Conservation (phyloP, 2,797 vertebrate species). For the Cichlasoma orientale region DNA sequence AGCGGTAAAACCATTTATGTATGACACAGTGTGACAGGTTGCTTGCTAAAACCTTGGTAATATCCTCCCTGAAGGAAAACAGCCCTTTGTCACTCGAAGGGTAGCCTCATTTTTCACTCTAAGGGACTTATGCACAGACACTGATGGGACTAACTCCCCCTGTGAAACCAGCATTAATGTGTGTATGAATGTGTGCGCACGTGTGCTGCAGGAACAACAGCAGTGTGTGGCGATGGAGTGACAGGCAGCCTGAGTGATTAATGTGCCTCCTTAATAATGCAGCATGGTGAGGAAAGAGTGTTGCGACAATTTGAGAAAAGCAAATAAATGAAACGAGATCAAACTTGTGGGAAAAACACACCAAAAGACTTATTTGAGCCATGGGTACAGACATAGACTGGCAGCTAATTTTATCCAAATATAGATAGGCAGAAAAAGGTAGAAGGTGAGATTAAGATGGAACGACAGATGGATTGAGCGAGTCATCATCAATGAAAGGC, state of each 20-base stretch:
- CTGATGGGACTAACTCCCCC: constrained; percentile 41
- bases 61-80: constrained; percentile 50
- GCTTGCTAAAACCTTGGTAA: constrained; percentile 46
- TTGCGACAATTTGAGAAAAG: constrained; percentile 33
- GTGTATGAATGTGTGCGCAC: constrained; percentile 8
- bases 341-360: background rate
- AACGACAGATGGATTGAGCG: constrained; percentile 22
- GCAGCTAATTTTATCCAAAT: constrained; percentile 20
- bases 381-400: constrained; percentile 1
- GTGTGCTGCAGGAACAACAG: constrained; percentile 39
- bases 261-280: constrained; percentile 63
- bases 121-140: constrained; percentile 42
- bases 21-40: constrained; percentile 48
- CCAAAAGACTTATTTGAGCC: background rate
- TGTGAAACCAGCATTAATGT: constrained; percentile 45
- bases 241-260: constrained; percentile 61
- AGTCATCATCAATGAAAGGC: constrained; percentile 11
- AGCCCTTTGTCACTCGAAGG: constrained; percentile 51
- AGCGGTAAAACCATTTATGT: constrained; percentile 54
- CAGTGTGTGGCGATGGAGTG: constrained; percentile 47
- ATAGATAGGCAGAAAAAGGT: constrained; percentile 16
- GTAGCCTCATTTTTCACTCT: constrained; percentile 53
- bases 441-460: constrained; percentile 23
- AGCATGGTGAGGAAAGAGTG: constrained; percentile 37
- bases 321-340: constrained; percentile 4